Evolutionary conservation across 2,888 invertebrate species (phyloP), one percentile per base, ranked within the genome.

Genomic region (Danaus chrysippus): DNA sequence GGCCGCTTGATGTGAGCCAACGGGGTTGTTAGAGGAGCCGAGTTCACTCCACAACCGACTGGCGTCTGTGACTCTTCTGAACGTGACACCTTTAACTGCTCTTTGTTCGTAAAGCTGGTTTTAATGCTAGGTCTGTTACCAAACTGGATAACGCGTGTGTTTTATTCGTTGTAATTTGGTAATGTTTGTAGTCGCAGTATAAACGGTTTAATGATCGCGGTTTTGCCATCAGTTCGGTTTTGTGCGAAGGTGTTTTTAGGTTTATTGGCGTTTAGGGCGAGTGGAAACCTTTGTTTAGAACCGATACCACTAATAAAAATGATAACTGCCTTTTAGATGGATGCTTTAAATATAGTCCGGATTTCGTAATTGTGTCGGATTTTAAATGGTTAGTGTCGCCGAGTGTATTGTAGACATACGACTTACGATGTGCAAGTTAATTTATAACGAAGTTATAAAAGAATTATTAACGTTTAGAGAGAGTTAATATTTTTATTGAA

Each of bases 161-260:
- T 86, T 83, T 82, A 83, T 84, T 83, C 75, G 77, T 78, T 78
- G 84, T 83, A 83, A 84, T 86, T 83, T 80, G 76, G 82, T 83
- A 83, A 83, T 80, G 78, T 81, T 81, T 77, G 64, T 68, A 80
- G 78, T 81, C 76, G 78, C 75, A 78, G 76, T 74, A 78, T 83
- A 82, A 83, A 83, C 74, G 65, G 78, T 84, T 87, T 88, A 82
- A 86, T 75, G 76, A 75, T 75, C 77, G 89, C 78, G 89, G 90
- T 87, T 88, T 87, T 77, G 84, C 83, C 78, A 80, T 83, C 81
- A 17, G 77, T 79, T 79, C 70, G 75, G 81, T 86, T 86, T n/a
- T 87, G 87, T 87, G 90, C 82, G 72, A 81, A 83, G 86, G 86
- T 91, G 88, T 84, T 88, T 86, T 83, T 81, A 77, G 86, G 85